Evolutionary conservation across 2,113 vertebrate genomes (phyloP), one percentile per base, ranked within the genome.

Genomic region (Salvelinus sp.): DNA sequence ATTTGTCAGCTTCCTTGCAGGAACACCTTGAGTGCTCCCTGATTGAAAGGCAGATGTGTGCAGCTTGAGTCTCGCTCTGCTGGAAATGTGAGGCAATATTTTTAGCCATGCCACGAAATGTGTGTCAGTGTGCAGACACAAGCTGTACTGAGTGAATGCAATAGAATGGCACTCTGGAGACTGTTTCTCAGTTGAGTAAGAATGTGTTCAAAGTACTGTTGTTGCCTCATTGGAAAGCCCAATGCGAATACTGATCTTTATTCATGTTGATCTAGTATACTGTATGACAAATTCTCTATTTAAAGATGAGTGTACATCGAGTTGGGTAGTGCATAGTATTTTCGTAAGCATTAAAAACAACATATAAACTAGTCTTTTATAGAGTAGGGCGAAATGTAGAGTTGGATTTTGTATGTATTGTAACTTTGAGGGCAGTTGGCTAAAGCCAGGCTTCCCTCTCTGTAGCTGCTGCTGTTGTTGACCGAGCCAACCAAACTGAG

Each of bases 401-500:
- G 70, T 73, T 84, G 83, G 77, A 81, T 85, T 85, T 88, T 90
- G 78, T 81, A 85, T 81, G 79, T 82, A 77, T 74, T 28, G 70
- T 60, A 79, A 90, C 86, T 91, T 90, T 92, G 82, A 58, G 83
- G 83, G 79, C 79, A 80, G 79, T 84, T 82, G 84, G 82, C 79
- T 81, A 23, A 66, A 81, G 77, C 84, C 82, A 88, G 87, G 90
- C 80, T 90, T 90, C 86, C 88, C 90, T 87, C 85, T 86, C 73
- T 88, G 81, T 85, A 75, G 82, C 74, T 79, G 73, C 75, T 91
- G 90, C 85, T 91, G 83, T 88, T 91, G 89, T 90, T 91, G 91
- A 87, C 88, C 77, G 77, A 58, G 70, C 63, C 65, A 23, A 63
- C 69, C 70, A 4, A 44, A 82, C 73, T 3, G 47, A 81, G 83